Percentiles rank a stretch among this genome's conserved stretches.
Conservation (phyloP, 1,140 invertebrate genomes). For the Conopomorpha cramerella region DNA sequence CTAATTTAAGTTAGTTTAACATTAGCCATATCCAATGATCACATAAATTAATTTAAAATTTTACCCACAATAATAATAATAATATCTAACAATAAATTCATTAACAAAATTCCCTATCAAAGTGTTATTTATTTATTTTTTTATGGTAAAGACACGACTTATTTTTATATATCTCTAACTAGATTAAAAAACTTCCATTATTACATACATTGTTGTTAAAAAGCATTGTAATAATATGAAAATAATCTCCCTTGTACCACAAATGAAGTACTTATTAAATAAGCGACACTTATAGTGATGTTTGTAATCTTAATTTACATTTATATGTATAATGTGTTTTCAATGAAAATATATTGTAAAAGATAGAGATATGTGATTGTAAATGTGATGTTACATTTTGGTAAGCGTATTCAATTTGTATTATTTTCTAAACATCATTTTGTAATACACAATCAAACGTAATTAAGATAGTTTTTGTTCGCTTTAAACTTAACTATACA, state of each 20-base stretch:
- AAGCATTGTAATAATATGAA: conserved; percentile 47
- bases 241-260: conserved; percentile 49
- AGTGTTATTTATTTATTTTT: too few relatives aligned
- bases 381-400: conserved; percentile 11
- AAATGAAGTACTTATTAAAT: conserved; percentile 29
- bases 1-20: conserved; percentile 21
- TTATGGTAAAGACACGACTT: conserved; percentile 29
- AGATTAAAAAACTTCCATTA: conserved; percentile 29
- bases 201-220: conserved; percentile 38
- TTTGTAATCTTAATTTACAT: conserved; percentile 18
- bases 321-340: conserved; percentile 13
- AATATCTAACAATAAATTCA: conserved; percentile 42
- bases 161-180: conserved; percentile 37
- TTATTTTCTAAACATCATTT: too few relatives aligned
- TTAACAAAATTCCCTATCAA: conserved; percentile 48
- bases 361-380: conserved; percentile 19
- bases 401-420: too few relatives aligned
- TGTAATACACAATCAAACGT: too few relatives aligned
- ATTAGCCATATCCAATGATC: conserved; percentile 30
- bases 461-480: too few relatives aligned
- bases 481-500: too few relatives aligned
- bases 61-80: conserved; percentile 16
- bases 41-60: conserved; percentile 42
- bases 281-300: conserved; percentile 37
- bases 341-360: conserved; percentile 15